These are phyloP conservation scores for Bombus difficillimus DNA, from an alignment of 1,140 invertebrate species.

Conservation along the genomic window DNA sequence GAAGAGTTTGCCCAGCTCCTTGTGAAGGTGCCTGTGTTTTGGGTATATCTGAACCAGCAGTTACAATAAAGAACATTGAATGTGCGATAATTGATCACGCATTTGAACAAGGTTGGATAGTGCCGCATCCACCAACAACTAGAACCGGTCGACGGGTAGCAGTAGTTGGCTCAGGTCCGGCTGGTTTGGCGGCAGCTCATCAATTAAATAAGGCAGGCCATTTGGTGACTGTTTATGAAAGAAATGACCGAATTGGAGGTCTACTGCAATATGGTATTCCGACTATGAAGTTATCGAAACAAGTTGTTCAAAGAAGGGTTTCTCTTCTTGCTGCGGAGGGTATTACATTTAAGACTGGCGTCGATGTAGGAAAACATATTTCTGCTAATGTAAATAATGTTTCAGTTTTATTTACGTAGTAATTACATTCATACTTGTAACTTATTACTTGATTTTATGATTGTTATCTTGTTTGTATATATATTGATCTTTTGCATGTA, in stretches of 20 bases:
- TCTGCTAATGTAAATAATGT: constrained; percentile 85
- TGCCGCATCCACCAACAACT: constrained; percentile 87
- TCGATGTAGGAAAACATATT: constrained; percentile 96
- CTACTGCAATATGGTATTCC: constrained; percentile 99
- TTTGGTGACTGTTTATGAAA: constrained; percentile 96
- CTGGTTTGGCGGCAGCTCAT: constrained; percentile 97
- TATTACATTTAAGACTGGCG: constrained; percentile 94
- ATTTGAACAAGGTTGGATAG: constrained; percentile 98
- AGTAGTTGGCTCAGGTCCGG: constrained; percentile 97
- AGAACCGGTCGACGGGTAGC: constrained; percentile 95
- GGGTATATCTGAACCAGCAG: constrained; percentile 97
- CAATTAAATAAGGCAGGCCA: constrained; percentile 97
- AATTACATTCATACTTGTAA: not conserved
- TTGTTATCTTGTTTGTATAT: not conserved
- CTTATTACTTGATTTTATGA: not conserved
- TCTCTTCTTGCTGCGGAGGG: constrained; percentile 95
- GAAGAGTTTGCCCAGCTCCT: constrained; percentile 98
- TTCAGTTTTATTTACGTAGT: constrained; percentile 71
- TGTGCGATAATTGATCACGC: constrained; percentile 99
- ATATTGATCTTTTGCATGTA: not conserved
- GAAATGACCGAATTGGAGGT: constrained; percentile 97
- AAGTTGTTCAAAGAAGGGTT: constrained; percentile 95
- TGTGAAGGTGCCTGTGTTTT: constrained; percentile 99
- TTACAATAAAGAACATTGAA: constrained; percentile 99
- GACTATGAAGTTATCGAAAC: constrained; percentile 98